Evolutionary conservation across 1,140 invertebrate species (phyloP).

Genomic region (Pissodes strobi): DNA sequence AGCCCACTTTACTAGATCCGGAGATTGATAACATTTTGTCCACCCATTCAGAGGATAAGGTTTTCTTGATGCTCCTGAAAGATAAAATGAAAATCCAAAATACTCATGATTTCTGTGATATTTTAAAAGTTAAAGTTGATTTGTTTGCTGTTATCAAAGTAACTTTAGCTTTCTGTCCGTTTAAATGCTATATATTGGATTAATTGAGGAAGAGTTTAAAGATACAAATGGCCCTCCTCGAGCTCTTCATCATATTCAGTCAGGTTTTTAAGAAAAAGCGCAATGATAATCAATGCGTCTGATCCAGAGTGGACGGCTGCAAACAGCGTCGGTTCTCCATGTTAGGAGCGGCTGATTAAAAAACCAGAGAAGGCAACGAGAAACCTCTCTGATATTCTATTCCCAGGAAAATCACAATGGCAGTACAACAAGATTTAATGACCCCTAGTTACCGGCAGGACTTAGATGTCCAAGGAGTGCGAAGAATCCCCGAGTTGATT

Average conservation of each 20-base stretch:
- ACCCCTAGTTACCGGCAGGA: too few species aligned
- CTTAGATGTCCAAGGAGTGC: too few species aligned
- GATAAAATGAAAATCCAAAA: not conserved
- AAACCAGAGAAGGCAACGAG: too few species aligned
- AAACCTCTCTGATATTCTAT: too few species aligned
- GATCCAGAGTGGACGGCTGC: too few species aligned
- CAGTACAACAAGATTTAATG: too few species aligned
- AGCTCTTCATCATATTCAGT: not conserved
- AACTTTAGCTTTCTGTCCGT: not conserved
- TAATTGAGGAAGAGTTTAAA: not conserved
- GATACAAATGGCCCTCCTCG: not conserved
- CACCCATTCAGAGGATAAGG: not conserved
- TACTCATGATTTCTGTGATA: not conserved
- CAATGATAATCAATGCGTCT: not conserved
- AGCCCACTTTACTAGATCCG: too few species aligned
- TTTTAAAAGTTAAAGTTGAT: not conserved
- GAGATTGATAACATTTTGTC: not conserved
- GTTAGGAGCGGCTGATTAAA: too few species aligned
- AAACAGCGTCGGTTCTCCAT: too few species aligned
- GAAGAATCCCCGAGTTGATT: too few species aligned
- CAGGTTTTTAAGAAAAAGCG: conserved; percentile 10
- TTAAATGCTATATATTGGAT: not conserved
- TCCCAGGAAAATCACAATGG: too few species aligned
- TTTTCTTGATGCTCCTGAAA: not conserved
- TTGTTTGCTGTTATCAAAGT: not conserved